Conservation (phyloP, 2,888 invertebrate species). For the Drosophila histrio region DNA sequence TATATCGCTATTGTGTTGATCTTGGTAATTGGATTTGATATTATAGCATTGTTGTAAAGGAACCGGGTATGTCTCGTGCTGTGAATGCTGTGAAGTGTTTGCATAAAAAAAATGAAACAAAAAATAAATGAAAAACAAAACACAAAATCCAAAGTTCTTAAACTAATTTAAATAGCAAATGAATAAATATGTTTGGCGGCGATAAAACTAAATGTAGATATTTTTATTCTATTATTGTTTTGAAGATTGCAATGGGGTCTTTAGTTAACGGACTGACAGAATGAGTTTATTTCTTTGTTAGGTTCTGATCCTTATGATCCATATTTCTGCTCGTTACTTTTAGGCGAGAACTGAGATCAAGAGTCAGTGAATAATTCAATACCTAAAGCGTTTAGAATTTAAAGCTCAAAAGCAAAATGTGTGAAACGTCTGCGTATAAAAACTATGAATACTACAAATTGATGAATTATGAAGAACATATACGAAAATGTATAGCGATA, state of each 20-base stretch:
- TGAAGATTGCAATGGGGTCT: background rate
- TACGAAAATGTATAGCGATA: conserved; percentile 15
- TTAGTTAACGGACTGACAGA: conserved; percentile 8
- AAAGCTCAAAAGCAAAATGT: background rate
- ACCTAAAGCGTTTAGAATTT: no score
- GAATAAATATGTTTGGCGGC: background rate
- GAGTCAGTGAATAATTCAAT: no score
- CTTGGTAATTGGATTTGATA: conserved; percentile 57
- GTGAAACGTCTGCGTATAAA: background rate
- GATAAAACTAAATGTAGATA: background rate
- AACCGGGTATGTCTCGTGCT: conserved; percentile 83
- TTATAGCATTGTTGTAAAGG: conserved; percentile 81
- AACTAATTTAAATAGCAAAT: conserved; percentile 9
- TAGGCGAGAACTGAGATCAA: background rate
- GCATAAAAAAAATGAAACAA: conserved; percentile 60
- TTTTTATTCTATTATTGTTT: background rate
- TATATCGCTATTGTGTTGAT: conserved; percentile 63
- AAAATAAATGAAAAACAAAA: conserved; percentile 48
- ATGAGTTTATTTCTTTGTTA: background rate
- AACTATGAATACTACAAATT: background rate
- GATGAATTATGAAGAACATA: conserved; percentile 6
- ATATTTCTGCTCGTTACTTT: background rate
- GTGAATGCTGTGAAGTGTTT: conserved; percentile 83
- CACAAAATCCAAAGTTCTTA: conserved; percentile 31
- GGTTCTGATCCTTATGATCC: no score